Base-by-base conservation (phyloP, 2,888 invertebrate genomes). In the Catocala nupta region DNA sequence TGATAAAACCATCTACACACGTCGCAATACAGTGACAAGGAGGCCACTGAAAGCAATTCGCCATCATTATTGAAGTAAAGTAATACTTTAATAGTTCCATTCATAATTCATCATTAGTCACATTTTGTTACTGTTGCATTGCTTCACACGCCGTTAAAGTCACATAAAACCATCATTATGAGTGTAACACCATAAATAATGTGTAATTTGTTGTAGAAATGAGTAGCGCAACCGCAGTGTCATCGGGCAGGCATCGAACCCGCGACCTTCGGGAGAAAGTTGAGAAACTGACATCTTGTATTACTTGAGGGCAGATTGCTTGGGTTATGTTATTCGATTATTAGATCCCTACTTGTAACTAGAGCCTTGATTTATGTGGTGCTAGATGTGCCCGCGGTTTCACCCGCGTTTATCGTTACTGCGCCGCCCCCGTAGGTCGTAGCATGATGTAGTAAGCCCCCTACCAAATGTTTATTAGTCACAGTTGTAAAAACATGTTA, bases 221-320 rank as follows among this genome's bases (percentile, higher is more conserved):
- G 81, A 74, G 71, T 52, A 33, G 33, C 51, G 16, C 33, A 61
- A 71, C 65, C 71, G 69, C 72, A 73, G 71, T 81, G 78, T 79
- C 81, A 76, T 72, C 76, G 64, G 54, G 65, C 62, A 80, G 79
- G 77, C 74, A 78, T 71, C 81, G 84, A 84, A 86, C 85, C 73
- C 80, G 82, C 87, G 85, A 87, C 81, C 78, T 60, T 81, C 68
- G 64, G 78, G 86, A 79, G 86, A 86, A 86, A 87, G 87, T 81
- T 70, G 73, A 77, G 80, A 83, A 80, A 83, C 79, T 73, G 67
- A 75, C 78, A 77, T 77, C 81, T 84, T 74, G 73, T 77, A 71
- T 83, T 84, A 85, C 84, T 65, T 62, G 68, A 64, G 60, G 63
- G 62, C 66, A 70, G 66, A 70, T 76, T 75, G 70, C 68, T 75